Evolutionary conservation across 2,888 invertebrate species (phyloP).

Genomic region (Parthenolecanium corni): DNA sequence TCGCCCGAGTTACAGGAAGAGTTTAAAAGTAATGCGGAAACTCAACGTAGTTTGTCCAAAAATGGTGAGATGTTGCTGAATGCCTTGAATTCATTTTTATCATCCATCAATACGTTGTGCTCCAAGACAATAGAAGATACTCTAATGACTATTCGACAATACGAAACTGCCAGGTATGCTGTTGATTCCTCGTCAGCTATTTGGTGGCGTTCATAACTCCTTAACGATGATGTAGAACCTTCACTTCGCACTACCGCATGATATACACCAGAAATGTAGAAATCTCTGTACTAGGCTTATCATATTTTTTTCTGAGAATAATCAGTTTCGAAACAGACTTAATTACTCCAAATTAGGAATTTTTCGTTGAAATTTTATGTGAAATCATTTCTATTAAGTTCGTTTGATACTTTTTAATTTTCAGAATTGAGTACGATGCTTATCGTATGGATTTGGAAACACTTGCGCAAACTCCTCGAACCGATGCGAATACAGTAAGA

Average conservation of each 20-base stretch:
- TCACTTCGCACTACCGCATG: too few species aligned
- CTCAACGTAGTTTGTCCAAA: slow-evolving; percentile 81
- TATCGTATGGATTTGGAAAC: slow-evolving; percentile 88
- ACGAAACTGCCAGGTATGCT: slow-evolving; percentile 62
- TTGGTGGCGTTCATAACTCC: too few species aligned
- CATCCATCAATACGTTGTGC: slow-evolving; percentile 87
- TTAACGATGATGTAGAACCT: too few species aligned
- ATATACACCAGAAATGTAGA: too few species aligned
- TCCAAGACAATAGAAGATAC: slow-evolving; percentile 98
- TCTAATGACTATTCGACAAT: slow-evolving; percentile 60
- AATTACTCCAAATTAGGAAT: background rate
- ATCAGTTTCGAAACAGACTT: too few species aligned
- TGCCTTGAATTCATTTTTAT: slow-evolving; percentile 92
- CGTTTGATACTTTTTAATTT: slow-evolving; percentile 16
- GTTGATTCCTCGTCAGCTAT: background rate
- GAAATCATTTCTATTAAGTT: background rate
- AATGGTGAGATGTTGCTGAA: slow-evolving; percentile 87
- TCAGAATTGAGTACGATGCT: slow-evolving; percentile 91
- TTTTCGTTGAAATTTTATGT: background rate
- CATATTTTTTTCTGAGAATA: too few species aligned
- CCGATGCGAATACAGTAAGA: slow-evolving; percentile 47
- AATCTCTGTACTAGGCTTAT: too few species aligned
- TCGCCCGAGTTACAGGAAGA: slow-evolving; percentile 90
- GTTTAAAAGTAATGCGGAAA: slow-evolving; percentile 90
- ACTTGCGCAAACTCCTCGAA: slow-evolving; percentile 51